A percentile compares a stretch with the other conserved stretches of the same genome.
These are phyloP conservation scores for Iguana delicatissima DNA, from an alignment of 2,797 vertebrate genomes.

Conservation along the genomic window DNA sequence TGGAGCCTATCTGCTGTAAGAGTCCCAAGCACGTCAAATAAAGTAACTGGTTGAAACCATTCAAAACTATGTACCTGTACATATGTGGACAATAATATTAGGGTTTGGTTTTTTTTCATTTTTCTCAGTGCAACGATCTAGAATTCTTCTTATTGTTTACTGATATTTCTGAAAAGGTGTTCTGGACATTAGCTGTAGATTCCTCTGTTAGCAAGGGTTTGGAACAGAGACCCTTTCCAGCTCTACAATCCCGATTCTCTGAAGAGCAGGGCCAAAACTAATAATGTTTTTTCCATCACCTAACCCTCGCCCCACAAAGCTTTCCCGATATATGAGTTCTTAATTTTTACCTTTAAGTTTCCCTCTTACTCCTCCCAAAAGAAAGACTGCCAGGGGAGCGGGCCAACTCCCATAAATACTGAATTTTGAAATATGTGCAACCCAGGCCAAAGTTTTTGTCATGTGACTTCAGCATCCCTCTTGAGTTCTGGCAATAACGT, in stretches of 20 bases:
- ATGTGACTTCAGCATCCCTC: neutral
- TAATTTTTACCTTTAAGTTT: neutral
- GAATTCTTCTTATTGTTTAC: neutral
- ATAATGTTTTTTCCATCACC: neutral
- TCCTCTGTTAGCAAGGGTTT: no score
- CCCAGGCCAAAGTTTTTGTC: neutral
- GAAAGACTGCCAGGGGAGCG: neutral
- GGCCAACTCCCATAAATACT: neutral
- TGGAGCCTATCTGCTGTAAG: no score
- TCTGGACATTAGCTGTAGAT: neutral
- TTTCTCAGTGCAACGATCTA: neutral
- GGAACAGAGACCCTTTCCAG: no score
- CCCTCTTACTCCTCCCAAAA: neutral
- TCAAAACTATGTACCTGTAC: no score
- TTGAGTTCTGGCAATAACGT: neutral
- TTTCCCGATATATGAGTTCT: neutral
- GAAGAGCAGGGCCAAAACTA: neutral
- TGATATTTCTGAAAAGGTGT: neutral
- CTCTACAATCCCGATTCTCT: no score
- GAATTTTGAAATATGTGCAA: neutral
- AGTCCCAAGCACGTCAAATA: no score
- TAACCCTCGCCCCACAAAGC: neutral
- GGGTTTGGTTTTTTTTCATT: neutral
- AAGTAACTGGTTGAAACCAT: no score
- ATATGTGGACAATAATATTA: no score